Evolutionary conservation across 2,888 invertebrate genomes (phyloP).

Genomic region (Deroplatys truncata): DNA sequence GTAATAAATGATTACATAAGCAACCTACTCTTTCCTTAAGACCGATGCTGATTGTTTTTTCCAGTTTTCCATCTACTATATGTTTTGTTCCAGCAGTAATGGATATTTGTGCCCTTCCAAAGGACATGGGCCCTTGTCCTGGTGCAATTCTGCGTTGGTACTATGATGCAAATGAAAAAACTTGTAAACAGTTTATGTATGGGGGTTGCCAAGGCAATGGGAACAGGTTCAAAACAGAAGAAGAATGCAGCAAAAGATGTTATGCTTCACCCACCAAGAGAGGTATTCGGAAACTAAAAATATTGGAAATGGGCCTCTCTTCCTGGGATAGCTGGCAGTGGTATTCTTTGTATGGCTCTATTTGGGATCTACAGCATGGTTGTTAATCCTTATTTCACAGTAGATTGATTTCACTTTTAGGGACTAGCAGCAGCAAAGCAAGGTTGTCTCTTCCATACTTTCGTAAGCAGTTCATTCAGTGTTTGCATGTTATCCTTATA

Average conservation of each 20-base stretch:
- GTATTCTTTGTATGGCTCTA: background rate
- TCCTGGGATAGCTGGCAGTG: background rate
- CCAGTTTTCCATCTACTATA: background rate
- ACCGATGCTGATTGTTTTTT: background rate
- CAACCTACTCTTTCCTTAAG: no score
- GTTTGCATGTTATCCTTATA: background rate
- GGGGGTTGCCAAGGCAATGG: constrained; percentile 50
- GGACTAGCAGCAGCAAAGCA: background rate
- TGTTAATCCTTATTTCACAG: background rate
- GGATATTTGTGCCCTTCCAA: constrained; percentile 40
- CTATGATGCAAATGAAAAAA: constrained; percentile 45
- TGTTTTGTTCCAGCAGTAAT: constrained; percentile 30
- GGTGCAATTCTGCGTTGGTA: constrained; percentile 48
- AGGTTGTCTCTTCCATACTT: background rate
- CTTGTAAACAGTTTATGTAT: constrained; percentile 50
- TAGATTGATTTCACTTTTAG: background rate
- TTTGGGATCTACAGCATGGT: background rate
- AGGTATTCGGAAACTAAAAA: constrained; percentile 22
- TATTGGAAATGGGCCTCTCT: background rate
- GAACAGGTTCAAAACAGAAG: constrained; percentile 45
- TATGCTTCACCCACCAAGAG: constrained; percentile 30
- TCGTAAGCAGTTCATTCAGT: background rate
- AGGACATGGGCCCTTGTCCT: constrained; percentile 45
- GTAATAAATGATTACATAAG: no score
- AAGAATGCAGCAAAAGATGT: constrained; percentile 43